Evolutionary conservation across 2,888 invertebrate genomes (phyloP).

Genomic region (Oligia strigilis): DNA sequence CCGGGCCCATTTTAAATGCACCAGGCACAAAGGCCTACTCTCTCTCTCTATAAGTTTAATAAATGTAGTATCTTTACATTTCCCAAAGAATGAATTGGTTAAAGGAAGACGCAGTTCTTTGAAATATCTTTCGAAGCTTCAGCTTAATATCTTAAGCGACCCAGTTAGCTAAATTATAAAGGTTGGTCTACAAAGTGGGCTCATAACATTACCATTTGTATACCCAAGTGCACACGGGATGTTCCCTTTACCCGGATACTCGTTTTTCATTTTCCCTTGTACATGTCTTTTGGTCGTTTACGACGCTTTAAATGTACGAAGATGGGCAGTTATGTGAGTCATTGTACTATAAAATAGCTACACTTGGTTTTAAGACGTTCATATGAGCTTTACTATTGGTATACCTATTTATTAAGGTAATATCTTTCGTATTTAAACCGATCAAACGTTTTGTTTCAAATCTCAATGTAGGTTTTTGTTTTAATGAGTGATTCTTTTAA

Average conservation of each 20-base stretch:
- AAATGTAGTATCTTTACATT: neutral
- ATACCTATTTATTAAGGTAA: constrained; percentile 8
- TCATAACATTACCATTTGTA: constrained; percentile 43
- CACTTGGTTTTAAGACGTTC: constrained; percentile 24
- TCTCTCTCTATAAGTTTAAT: neutral
- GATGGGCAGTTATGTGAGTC: constrained; percentile 38
- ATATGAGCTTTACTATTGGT: constrained; percentile 1
- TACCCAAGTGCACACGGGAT: constrained; percentile 32
- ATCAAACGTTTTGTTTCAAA: neutral
- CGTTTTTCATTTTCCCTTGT: constrained; percentile 38
- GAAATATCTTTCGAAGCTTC: constrained; percentile 29
- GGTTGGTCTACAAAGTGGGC: constrained; percentile 30
- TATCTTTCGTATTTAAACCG: neutral
- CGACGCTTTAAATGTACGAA: constrained; percentile 32
- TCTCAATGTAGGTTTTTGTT: neutral
- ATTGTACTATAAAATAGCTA: constrained; percentile 38
- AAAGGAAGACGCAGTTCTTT: constrained; percentile 28
- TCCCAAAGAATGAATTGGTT: neutral
- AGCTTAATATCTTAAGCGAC: constrained; percentile 24
- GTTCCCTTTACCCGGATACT: constrained; percentile 50
- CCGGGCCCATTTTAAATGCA: neutral
- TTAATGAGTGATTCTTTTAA: no score
- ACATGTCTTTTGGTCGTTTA: constrained; percentile 43
- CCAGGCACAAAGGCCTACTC: neutral
- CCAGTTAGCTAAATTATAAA: constrained; percentile 34